Conservation (phyloP, 2,888 invertebrate genomes). For the Nomada flava region DNA sequence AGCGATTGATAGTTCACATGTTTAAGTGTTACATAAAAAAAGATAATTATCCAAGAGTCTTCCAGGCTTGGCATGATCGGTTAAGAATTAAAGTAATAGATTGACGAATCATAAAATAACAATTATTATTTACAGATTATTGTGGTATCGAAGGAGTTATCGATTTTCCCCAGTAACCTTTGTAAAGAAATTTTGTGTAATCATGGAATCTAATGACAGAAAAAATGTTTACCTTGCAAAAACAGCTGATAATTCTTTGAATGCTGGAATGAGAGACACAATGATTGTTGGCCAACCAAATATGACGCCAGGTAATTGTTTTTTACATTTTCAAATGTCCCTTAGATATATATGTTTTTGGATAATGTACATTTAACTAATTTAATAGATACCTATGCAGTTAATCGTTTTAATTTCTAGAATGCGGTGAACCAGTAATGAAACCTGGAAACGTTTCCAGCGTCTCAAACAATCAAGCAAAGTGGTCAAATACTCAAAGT, state of each 20-base stretch:
- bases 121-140: conserved; percentile 25
- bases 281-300: conserved; percentile 70
- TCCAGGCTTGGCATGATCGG: too few relatives aligned
- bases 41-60: too few relatives aligned
- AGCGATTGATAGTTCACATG: too few relatives aligned
- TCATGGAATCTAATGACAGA: conserved; percentile 71
- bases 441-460: conserved; percentile 68
- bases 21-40: too few relatives aligned
- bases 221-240: conserved; percentile 71
- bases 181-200: conserved; percentile 23
- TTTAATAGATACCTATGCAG: background rate
- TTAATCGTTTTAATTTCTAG: conserved; percentile 39
- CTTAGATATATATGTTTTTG: background rate
- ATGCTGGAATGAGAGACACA: conserved; percentile 70
- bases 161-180: background rate
- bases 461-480: conserved; percentile 69
- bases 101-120: background rate
- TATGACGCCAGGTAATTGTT: conserved; percentile 65
- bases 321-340: conserved; percentile 1
- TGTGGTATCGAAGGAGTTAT: conserved; percentile 27
- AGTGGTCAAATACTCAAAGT: conserved; percentile 68
- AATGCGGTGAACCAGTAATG: conserved; percentile 69
- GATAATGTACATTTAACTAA: background rate
- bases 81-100: too few relatives aligned
- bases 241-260: conserved; percentile 66